Base-by-base conservation (phyloP, 2,888 invertebrate species). In the Nephrotoma guestfalica region DNA sequence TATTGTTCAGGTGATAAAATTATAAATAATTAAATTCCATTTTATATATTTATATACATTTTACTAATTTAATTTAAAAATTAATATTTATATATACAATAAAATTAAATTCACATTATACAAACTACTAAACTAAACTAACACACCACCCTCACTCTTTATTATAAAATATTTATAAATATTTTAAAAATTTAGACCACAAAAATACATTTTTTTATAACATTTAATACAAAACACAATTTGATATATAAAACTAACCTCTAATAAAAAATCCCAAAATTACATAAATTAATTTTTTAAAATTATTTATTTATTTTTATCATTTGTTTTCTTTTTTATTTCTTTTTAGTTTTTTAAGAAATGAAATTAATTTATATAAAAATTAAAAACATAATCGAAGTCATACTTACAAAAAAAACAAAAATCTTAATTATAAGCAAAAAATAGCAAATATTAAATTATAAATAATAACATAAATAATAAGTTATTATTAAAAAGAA, bases 1-100 rank as follows among this genome's bases (percentile, higher is more conserved):
- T 95, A 92, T 88, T 90, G 90, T 87, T 84, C 84, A 84, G 84
- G 84, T 84, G 84, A 84, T 84, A 84, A 84, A 84, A 84, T 84
- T 84, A 84, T 84, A 41, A 41, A 84, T 84, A 84, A 84, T n/a
- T 84, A 84, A 42, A 41, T 41, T 15, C 13, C 47, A 47, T 30
- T 30, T 30, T 9, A 71, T 71, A 47, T 13, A 47, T 13, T 13
- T 13, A 47, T 47, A 30, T 30, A 30, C 71, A 71, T 18, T 71
- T 71, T 71, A 71, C 71, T 71, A 71, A 15, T 6, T 57, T 30
- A 71, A 71, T 15, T 15, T 71, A 30, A 30, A 71, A 71, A 71
- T 30, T 30, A 30, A 30, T 30, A 30, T 30, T 30, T 30, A 30
- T 30, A 30, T 30, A 30, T 30, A 30, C 30, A 30, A 30, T 30